Percentiles rank a stretch among this genome's conserved stretches.
Conservation (phyloP, 2,113 vertebrate species). For the Psilopsiagon aymara region DNA sequence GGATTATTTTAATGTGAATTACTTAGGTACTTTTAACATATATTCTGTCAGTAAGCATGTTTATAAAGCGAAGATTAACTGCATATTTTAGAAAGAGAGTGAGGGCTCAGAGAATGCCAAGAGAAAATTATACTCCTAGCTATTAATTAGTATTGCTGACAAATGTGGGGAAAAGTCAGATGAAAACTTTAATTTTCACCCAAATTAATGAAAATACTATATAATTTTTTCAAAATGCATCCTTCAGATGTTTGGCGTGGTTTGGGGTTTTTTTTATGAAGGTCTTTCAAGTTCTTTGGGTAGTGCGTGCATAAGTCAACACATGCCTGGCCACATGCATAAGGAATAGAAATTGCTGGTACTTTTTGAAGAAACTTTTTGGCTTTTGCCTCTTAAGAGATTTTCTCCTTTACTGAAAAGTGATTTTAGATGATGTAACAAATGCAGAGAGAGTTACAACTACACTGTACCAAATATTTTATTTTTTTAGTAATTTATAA, state of each 20-base stretch:
- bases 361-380: not conserved
- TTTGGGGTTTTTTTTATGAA: not conserved
- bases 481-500: not conserved
- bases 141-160: not conserved
- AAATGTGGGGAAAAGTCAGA: not conserved
- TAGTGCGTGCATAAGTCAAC: not conserved
- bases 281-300: not conserved
- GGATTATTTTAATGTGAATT: not conserved
- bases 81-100: not conserved
- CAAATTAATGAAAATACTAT: not conserved
- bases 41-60: not conserved
- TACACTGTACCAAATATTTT: not conserved
- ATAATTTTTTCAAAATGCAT: not conserved
- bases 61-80: not conserved
- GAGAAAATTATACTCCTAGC: not conserved
- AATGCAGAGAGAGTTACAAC: not conserved
- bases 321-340: not conserved
- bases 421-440: not conserved
- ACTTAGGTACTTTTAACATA: not conserved
- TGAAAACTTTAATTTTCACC: not conserved
- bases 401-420: not conserved
- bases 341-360: not conserved
- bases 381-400: not conserved
- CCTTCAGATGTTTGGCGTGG: not conserved
- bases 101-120: not conserved